phyloP scores from a whole-genome alignment of 2,113 vertebrate species.

The Macroglossus sobrinus region DNA sequence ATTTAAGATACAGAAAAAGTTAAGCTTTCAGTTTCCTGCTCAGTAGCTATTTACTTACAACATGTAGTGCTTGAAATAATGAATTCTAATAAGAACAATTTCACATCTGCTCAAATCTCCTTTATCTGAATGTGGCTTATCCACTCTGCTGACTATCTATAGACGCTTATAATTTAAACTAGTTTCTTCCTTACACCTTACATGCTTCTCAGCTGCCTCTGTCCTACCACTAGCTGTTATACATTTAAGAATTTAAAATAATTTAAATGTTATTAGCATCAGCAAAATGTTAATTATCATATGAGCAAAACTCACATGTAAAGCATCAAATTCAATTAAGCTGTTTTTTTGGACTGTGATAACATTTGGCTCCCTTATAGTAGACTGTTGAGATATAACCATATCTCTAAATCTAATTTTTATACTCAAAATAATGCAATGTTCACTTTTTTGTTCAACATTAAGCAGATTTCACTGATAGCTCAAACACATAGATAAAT shows the following conservation, averaged over 20 bases:
- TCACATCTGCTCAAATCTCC: conserved; percentile 46
- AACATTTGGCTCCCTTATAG: not conserved
- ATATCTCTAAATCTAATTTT: not conserved
- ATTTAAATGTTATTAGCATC: not conserved
- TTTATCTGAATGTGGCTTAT: conserved; percentile 49
- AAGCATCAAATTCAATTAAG: not conserved
- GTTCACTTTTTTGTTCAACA: not conserved
- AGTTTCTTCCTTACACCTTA: not conserved
- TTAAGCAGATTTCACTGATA: not conserved
- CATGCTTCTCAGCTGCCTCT: not conserved
- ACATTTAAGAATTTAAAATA: conserved; percentile 3
- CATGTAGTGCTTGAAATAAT: not conserved
- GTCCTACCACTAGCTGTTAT: not conserved
- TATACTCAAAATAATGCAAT: not conserved
- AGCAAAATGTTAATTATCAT: conserved; percentile 19
- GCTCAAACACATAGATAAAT: not conserved
- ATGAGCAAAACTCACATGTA: not conserved
- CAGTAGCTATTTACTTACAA: conserved; percentile 52
- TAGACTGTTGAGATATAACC: not conserved
- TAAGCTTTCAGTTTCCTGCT: not conserved
- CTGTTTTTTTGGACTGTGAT: not conserved
- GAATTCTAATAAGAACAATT: conserved; percentile 61
- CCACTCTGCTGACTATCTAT: not conserved
- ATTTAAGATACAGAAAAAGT: conserved; percentile 59
- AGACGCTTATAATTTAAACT: conserved; percentile 12